phyloP scores from a whole-genome alignment of 2,797 vertebrate species.

The Clarias laeviceps region DNA sequence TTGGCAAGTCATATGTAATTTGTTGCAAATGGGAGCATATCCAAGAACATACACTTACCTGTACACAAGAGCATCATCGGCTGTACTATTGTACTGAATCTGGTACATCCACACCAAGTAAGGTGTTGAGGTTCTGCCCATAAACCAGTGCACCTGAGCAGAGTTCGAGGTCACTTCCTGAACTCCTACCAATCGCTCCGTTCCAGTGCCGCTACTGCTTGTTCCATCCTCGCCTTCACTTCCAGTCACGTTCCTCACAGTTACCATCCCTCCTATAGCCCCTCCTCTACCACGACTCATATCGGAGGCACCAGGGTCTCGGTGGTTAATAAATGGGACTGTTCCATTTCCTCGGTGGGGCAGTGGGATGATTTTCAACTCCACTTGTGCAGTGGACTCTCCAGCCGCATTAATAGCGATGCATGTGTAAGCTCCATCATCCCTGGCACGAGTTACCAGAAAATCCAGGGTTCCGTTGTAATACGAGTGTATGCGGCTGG shows the following conservation, averaged over 20 bases:
- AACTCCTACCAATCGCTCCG: slow-evolving; percentile 65
- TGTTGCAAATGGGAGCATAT: neutral
- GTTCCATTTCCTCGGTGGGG: slow-evolving; percentile 75
- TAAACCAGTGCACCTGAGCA: slow-evolving; percentile 77
- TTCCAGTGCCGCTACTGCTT: slow-evolving; percentile 37
- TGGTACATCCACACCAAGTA: slow-evolving; percentile 82
- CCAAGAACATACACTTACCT: slow-evolving; percentile 65
- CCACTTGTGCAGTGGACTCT: slow-evolving; percentile 76
- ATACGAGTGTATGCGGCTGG: slow-evolving; percentile 74
- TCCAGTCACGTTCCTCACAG: slow-evolving; percentile 60
- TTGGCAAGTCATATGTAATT: neutral
- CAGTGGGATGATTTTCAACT: slow-evolving; percentile 78
- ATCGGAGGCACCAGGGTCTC: slow-evolving; percentile 75
- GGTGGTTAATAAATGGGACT: slow-evolving; percentile 48
- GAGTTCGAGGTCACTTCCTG: slow-evolving; percentile 74
- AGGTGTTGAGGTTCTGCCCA: slow-evolving; percentile 61
- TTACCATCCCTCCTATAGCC: slow-evolving; percentile 61
- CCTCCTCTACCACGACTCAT: slow-evolving; percentile 57
- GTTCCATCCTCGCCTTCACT: slow-evolving; percentile 45
- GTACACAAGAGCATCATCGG: slow-evolving; percentile 78
- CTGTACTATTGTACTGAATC: slow-evolving; percentile 82
- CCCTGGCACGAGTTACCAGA: slow-evolving; percentile 74
- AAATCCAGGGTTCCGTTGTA: slow-evolving; percentile 81
- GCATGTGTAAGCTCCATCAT: slow-evolving; percentile 78
- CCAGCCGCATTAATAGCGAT: slow-evolving; percentile 82